Evolutionary conservation across 2,888 invertebrate genomes (phyloP).

Genomic region (Drosophila birchii): DNA sequence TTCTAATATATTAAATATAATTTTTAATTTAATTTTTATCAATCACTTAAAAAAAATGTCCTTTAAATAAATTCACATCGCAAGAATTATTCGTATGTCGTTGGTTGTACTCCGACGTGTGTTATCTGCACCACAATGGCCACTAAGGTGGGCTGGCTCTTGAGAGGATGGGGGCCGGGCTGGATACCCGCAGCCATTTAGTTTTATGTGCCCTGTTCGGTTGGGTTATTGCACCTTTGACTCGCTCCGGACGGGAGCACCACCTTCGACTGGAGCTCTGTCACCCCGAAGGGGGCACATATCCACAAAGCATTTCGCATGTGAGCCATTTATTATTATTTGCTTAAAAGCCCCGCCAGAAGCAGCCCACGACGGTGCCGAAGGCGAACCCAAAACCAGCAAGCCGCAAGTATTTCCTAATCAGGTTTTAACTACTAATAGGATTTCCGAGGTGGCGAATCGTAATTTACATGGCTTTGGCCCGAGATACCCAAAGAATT

Average conservation of each 20-base stretch:
- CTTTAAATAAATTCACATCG: too few species aligned
- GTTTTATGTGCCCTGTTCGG: constrained; percentile 64
- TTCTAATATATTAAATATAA: neutral
- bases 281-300: constrained; percentile 41
- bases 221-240: constrained; percentile 81
- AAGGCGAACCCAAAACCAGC: constrained; percentile 18
- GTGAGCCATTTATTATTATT: constrained; percentile 77
- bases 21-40: neutral
- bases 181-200: constrained; percentile 72
- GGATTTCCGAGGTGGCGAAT: constrained; percentile 83
- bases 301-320: constrained; percentile 62
- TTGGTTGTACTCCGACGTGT: constrained; percentile 26
- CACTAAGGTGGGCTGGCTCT: neutral
- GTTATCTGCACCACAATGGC: constrained; percentile 74
- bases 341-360: constrained; percentile 45
- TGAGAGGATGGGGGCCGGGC: constrained; percentile 21
- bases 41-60: neutral
- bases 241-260: constrained; percentile 52
- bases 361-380: constrained; percentile 20
- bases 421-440: constrained; percentile 79
- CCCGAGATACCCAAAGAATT: constrained; percentile 85
- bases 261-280: constrained; percentile 48
- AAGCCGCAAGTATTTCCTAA: constrained; percentile 77
- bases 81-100: neutral
- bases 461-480: constrained; percentile 85